Evolutionary conservation across 2,797 vertebrate species (phyloP), one percentile per base, ranked within the genome.

Genomic region (Acanthurus tractus): DNA sequence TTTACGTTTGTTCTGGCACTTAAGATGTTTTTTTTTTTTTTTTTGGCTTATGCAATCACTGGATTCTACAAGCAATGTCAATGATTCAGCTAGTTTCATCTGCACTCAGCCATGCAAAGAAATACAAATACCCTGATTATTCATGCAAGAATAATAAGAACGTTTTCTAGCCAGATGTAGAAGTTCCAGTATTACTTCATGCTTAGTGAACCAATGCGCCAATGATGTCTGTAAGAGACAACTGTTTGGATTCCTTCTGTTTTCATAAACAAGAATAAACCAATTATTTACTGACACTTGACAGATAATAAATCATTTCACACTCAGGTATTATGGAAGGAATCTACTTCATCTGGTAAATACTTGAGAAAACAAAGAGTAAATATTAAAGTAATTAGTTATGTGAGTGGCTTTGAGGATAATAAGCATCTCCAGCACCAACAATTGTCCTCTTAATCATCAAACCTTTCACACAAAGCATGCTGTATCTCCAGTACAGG

Each of bases 41-140:
- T 22, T 42, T 18, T 40, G 18, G 8, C 14, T 12, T 14, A 12
- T 48, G 13, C 15, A 0, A 50, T 45, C 15, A 36, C 45, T 25
- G 36, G 20, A 23, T 49, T 20, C 15, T 15, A 17, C 9, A 11
- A 45, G 42, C 10, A 53, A 54, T 48, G 15, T 18, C 8, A 13
- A 40, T n/a, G 12, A 53, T 40, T 68, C 22, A 23, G 55, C 67
- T 68, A 58, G 40, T 61, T 54, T 54, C 29, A 46, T 44, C 44
- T 79, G 25, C 38, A 12, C 40, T 71, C 17, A 54, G 11, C 12
- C 25, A 20, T 38, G 18, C 25, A 34, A 42, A 67, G 18, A 55
- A 50, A 55, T 17, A 49, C 9, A 20, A 6, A 50, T 53, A 54
- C 17, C 17, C 14, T 56, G n/a, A 8, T 49, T 29, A 18, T 46